A percentile compares a stretch with the other conserved stretches of the same genome.
Evolutionary conservation across 2,888 invertebrate species (phyloP).

Genomic region (Campoplex nolae): DNA sequence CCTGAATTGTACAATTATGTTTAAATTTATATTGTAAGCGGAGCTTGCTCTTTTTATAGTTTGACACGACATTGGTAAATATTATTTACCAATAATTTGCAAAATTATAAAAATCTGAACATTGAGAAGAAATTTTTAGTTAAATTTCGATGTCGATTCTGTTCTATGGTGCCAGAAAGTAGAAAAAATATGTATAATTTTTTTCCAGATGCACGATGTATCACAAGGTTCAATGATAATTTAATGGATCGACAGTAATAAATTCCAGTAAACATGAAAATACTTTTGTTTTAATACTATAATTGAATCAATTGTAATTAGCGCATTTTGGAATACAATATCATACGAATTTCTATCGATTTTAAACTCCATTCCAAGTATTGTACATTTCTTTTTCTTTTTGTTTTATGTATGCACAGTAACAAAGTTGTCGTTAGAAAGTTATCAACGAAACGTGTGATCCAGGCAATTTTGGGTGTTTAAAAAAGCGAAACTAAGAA

Average conservation of each 20-base stretch:
- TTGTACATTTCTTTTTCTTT: not conserved
- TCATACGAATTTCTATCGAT: not conserved
- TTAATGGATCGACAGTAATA: too few species aligned
- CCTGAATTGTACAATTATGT: not conserved
- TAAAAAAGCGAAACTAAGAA: constrained; percentile 24
- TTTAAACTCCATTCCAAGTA: not conserved
- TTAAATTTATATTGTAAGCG: not conserved
- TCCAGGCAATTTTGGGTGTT: constrained; percentile 24
- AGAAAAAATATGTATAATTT: too few species aligned
- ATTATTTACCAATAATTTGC: too few species aligned
- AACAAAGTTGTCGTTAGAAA: constrained; percentile 17
- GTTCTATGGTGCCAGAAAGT: not conserved
- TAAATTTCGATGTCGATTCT: not conserved
- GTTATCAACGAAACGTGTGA: constrained; percentile 31
- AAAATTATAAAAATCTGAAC: too few species aligned
- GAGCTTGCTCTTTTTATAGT: not conserved
- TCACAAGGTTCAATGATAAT: too few species aligned
- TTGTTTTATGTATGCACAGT: constrained; percentile 42
- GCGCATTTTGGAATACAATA: not conserved
- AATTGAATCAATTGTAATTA: not conserved
- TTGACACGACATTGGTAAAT: too few species aligned
- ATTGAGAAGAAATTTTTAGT: not conserved
- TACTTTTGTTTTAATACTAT: not conserved
- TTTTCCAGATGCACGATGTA: too few species aligned
- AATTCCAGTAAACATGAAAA: too few species aligned